Evolutionary conservation across 2,113 vertebrate genomes (phyloP), one percentile per base, ranked within the genome.

Genomic region (Lanius ludovicianus): DNA sequence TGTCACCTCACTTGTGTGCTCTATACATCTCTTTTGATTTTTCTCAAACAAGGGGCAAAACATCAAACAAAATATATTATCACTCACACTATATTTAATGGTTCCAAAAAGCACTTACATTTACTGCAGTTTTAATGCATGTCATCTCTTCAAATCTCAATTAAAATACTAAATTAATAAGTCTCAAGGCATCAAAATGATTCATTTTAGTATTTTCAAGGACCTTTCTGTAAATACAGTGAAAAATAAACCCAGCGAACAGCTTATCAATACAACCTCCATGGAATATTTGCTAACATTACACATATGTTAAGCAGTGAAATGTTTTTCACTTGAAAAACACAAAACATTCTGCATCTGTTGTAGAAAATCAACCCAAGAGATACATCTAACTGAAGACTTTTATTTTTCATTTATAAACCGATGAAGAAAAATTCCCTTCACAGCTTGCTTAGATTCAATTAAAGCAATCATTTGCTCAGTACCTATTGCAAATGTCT

Each of bases 271-370:
- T 86, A 93, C 83, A 95, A 71, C 57, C 90, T 96, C 91, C 92
- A 57, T 83, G 47, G 88, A 97, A 93, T 96, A 91, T 96, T 97
- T 97, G 80, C 83, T 95, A 94, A 64, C 56, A 96, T 96, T 90
- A 95, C 85, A 89, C 85, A 95, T 92, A 96, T 92, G 97, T 92
- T 94, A 93, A 96, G 84, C 94, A 95, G 69, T 78, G 78, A 97
- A 95, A 97, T 78, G 83, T 87, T 69, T 95, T 90, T 94, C 94
- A 97, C 79, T 84, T 71, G 87, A 93, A 93, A 95, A 88, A 97
- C 96, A 97, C 87, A 97, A 96, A 91, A 90, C 56, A 95, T 84
- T 93, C 85, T 95, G 68, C 86, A 96, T 96, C 91, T 91, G 88
- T 94, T 97, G 67, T 46, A 90, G 70, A 69, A 97, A 95, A 89